Conservation (phyloP, 2,888 invertebrate species). For the Plagodis dolabraria region DNA sequence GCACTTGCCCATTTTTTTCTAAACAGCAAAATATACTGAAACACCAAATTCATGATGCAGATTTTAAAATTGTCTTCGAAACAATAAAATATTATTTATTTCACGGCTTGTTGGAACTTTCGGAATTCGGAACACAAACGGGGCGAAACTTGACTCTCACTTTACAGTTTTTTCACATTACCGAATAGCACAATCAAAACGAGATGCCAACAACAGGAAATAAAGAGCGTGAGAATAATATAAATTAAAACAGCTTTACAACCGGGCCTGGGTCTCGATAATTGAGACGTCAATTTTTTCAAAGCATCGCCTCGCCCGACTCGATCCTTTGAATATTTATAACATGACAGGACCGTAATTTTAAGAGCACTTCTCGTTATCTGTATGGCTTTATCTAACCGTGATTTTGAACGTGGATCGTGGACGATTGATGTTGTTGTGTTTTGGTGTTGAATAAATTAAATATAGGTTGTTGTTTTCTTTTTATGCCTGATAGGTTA, state of each 20-base stretch:
- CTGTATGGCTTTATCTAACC: conserved; percentile 69
- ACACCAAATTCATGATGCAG: too few relatives aligned
- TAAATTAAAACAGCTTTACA: conserved; percentile 64
- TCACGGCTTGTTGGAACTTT: too few relatives aligned
- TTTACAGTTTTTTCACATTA: too few relatives aligned
- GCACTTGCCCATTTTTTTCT: too few relatives aligned
- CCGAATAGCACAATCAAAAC: conserved; percentile 41
- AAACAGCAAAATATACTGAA: too few relatives aligned
- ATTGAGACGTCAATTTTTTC: conserved; percentile 84
- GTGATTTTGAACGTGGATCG: conserved; percentile 39
- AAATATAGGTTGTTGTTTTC: too few relatives aligned
- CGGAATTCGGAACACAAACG: too few relatives aligned
- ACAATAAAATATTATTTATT: too few relatives aligned
- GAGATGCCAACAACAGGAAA: conserved; percentile 72
- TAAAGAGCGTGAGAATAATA: conserved; percentile 81
- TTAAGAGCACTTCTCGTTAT: conserved; percentile 76
- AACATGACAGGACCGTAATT: conserved; percentile 75
- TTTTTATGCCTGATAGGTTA: too few relatives aligned
- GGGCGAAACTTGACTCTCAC: too few relatives aligned
- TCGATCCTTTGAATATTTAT: conserved; percentile 78
- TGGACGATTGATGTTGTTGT: conserved; percentile 36
- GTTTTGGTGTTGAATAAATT: conserved; percentile 20
- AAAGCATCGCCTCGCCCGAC: conserved; percentile 46
- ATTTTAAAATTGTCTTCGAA: too few relatives aligned
- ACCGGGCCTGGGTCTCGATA: conserved; percentile 60